Percentiles rank a stretch among this genome's conserved stretches.
phyloP scores from a whole-genome alignment of 2,113 vertebrate species.

The Synchiropus splendidus region DNA sequence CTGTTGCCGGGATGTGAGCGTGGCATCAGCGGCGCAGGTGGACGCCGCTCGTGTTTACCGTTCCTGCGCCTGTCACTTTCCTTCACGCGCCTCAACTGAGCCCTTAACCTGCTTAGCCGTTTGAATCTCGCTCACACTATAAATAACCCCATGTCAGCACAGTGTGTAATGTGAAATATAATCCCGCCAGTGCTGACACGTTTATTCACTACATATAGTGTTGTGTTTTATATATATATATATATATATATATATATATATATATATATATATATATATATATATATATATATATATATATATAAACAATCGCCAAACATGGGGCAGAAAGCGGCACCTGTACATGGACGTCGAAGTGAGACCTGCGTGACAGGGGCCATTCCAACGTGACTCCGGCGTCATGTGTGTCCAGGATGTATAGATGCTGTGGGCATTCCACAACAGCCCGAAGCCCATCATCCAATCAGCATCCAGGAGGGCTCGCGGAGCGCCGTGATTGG shows the following conservation, averaged over 20 bases:
- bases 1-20: no score
- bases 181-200: no score
- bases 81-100: slow-evolving; percentile 31
- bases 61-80: not conserved
- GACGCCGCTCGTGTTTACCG: not conserved
- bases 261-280: no score
- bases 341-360: not conserved
- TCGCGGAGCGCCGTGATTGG: slow-evolving; percentile 51
- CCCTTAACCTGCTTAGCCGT: slow-evolving; percentile 56
- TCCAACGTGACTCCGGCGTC: not conserved
- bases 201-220: no score
- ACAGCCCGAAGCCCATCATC: slow-evolving; percentile 40
- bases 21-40: not conserved
- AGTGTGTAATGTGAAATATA: no score
- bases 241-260: no score
- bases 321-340: slow-evolving; percentile 24
- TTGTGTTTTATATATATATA: no score
- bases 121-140: slow-evolving; percentile 3
- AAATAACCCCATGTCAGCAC: no score
- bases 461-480: slow-evolving; percentile 43
- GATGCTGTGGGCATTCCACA: slow-evolving; percentile 50
- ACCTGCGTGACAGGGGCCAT: not conserved
- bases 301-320: no score
- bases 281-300: no score
- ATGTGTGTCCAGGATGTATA: not conserved